Evolutionary conservation across 2,888 invertebrate species (phyloP), one percentile per base, ranked within the genome.

Genomic region (Drosophila birchii): DNA sequence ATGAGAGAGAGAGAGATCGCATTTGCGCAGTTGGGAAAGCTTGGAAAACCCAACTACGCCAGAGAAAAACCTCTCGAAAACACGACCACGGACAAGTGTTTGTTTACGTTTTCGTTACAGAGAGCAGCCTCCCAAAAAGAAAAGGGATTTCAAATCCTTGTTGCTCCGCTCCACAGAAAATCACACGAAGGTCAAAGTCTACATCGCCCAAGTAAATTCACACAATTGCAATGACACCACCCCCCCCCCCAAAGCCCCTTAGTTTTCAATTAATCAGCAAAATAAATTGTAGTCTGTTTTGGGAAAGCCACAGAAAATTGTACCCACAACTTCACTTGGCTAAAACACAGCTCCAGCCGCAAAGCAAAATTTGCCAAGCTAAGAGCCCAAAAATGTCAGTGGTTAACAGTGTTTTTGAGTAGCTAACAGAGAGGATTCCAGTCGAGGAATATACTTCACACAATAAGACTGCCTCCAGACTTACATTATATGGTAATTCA

Each of bases 41-140:
- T 73, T 44, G 8, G 36, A 20, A 18, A 44, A 20, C 18, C n/a
- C 20, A 8, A 7, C 45, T 34, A 8, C 18, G 7, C 12, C 18
- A 47, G 38, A 23, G 45, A 23, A 23, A 32, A 16, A 12, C n/a
- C 49, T 43, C 62, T 55, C 73, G 29, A 38, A 49, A 45, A 59
- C 76, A 41, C 76, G 60, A 41, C n/a, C 73, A 63, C 45, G 80
- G 78, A 70, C 89, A 83, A 88, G 83, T 89, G 85, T 86, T 86
- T 86, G 85, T 86, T 86, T 86, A 86, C 85, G 77, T 86, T 86
- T 85, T 82, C 62, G 59, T 34, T 18, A 16, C 62, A 34, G 20
- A 34, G 43, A 32, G 45, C 51, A 45, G 55, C 56, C 59, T 16
- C 44, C 26, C 32, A 18, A 44, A 51, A 60, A 23, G 66, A 41